A percentile compares a stretch with the other conserved stretches of the same genome.
phyloP scores from a whole-genome alignment of 1,140 invertebrate species.

The Sycophaga agraensis region DNA sequence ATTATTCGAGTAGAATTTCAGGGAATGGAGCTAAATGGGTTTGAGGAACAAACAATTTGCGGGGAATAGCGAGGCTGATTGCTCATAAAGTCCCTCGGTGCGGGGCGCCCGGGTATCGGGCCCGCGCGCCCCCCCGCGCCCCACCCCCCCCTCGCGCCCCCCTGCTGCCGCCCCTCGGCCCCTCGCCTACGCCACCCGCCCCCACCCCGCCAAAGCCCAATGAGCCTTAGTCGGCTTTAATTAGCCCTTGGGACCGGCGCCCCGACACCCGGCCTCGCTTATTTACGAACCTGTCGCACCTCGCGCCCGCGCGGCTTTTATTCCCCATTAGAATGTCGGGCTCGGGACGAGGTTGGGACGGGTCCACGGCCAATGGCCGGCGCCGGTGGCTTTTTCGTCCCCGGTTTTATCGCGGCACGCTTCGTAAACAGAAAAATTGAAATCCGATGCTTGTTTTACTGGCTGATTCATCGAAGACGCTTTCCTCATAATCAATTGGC shows the following conservation, averaged over 20 bases:
- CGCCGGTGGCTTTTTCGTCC: no score
- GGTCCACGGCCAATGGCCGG: no score
- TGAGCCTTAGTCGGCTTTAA: conserved; percentile 28
- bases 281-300: background rate
- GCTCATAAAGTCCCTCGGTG: conserved; percentile 51
- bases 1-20: conserved; percentile 58
- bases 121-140: no score
- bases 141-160: background rate
- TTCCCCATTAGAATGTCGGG: no score
- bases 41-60: conserved; percentile 59
- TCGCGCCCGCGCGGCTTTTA: no score
- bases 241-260: conserved; percentile 25
- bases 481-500: no score
- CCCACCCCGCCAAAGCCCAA: background rate
- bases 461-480: no score
- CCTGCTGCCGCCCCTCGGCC: background rate
- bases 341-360: no score
- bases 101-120: background rate
- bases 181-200: background rate
- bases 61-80: conserved; percentile 52
- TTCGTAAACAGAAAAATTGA: no score
- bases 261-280: conserved; percentile 5
- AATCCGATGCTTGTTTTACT: no score
- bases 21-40: conserved; percentile 56
- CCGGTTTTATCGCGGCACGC: no score